phyloP scores from a whole-genome alignment of 2,888 invertebrate species.

The Mamestra brassicae region DNA sequence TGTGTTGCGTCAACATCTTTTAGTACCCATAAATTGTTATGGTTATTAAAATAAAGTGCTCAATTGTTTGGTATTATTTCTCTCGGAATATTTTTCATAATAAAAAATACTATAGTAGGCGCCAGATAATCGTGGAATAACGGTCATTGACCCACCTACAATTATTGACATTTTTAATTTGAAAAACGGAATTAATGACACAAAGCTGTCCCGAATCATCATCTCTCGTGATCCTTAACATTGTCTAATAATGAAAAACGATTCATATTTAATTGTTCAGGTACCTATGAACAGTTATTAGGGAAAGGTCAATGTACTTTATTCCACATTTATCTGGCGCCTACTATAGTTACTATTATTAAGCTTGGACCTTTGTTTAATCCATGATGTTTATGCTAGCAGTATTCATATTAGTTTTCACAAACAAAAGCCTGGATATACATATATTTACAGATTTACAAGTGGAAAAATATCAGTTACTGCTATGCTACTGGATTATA shows the following conservation, averaged over 20 bases:
- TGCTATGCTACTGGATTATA: background rate
- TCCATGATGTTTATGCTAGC: constrained; percentile 1
- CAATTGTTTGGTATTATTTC: background rate
- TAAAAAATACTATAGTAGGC: background rate
- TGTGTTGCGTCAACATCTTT: background rate
- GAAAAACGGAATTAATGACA: no score
- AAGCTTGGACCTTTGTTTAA: background rate
- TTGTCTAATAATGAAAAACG: no score
- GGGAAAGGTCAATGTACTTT: no score
- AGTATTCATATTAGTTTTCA: background rate
- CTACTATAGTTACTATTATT: background rate
- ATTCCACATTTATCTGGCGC: no score
- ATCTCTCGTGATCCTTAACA: no score
- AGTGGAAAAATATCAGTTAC: background rate
- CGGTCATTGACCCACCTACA: no score
- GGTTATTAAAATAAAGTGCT: background rate
- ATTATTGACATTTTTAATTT: no score
- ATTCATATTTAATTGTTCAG: no score
- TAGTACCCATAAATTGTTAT: background rate
- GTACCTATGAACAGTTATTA: no score
- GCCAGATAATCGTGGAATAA: no score
- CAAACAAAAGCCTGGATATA: background rate
- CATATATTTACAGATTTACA: background rate
- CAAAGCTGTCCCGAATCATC: no score
- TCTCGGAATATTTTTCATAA: background rate